These are phyloP conservation scores for Rhinopomastus cyanomelas DNA, from an alignment of 2,113 vertebrate species.

Conservation along the genomic window DNA sequence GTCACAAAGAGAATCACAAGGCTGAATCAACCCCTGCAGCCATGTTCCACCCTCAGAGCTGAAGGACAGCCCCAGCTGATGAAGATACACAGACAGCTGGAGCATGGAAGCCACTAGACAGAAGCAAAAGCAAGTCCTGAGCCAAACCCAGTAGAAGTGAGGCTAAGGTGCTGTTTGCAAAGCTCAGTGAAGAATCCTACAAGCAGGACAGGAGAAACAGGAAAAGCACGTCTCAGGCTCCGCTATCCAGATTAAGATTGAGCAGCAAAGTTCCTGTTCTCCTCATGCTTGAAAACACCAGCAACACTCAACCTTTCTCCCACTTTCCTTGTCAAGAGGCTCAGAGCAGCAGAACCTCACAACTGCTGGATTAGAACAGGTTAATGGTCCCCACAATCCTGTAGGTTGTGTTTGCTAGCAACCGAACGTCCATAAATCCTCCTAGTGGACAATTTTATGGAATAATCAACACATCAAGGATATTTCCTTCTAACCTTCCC, in stretches of 20 bases:
- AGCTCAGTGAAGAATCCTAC: not conserved
- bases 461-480: slow-evolving; percentile 59
- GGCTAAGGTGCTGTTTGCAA: not conserved
- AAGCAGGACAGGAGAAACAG: not conserved
- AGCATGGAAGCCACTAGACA: not conserved
- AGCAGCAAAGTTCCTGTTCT: not conserved
- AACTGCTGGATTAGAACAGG: slow-evolving; percentile 22
- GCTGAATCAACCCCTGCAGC: not conserved
- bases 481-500: slow-evolving; percentile 32
- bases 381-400: slow-evolving; percentile 49
- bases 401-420: slow-evolving; percentile 35
- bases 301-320: not conserved
- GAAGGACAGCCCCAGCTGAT: not conserved
- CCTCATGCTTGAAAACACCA: not conserved
- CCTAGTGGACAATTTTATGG: slow-evolving; percentile 50
- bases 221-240: not conserved
- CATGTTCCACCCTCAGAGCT: not conserved
- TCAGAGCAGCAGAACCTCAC: slow-evolving; percentile 14
- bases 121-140: not conserved
- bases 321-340: not conserved
- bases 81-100: accelerated
- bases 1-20: not conserved
- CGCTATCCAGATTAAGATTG: not conserved
- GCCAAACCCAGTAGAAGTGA: not conserved
- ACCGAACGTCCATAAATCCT: slow-evolving; percentile 53